Conservation (phyloP, 2,113 vertebrate species). For the Cairina moschata region DNA sequence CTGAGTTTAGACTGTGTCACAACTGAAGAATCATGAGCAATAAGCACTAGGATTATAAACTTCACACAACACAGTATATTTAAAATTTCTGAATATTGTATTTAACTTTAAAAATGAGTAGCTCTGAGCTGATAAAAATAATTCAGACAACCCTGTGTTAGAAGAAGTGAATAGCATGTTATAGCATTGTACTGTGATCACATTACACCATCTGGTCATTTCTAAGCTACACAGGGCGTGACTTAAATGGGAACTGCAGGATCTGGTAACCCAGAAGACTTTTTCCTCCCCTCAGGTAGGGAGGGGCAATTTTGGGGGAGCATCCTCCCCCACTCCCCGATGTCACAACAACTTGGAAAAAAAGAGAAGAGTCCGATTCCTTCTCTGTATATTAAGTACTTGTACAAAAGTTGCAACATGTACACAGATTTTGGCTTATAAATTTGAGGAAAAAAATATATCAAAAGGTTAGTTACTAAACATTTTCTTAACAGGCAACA, state of each 20-base stretch:
- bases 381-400: not conserved
- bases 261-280: not conserved
- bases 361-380: not conserved
- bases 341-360: not conserved
- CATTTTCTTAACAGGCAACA: not conserved
- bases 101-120: not conserved
- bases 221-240: not conserved
- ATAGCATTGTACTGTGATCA: not conserved
- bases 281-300: not conserved
- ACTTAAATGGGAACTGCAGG: constrained; percentile 34
- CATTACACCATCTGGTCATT: constrained; percentile 42
- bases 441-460: not conserved
- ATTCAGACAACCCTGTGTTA: not conserved
- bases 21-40: not conserved
- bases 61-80: not conserved
- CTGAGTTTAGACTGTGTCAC: not conserved
- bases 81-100: not conserved
- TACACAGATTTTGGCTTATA: not conserved
- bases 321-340: not conserved
- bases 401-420: not conserved
- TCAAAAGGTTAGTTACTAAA: not conserved
- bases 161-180: constrained; percentile 18
- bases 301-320: not conserved
- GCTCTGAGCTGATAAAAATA: not conserved
- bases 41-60: not conserved